Evolutionary conservation across 1,140 invertebrate species (phyloP), one percentile per base, ranked within the genome.

Genomic region (Xylocopa sonorina): DNA sequence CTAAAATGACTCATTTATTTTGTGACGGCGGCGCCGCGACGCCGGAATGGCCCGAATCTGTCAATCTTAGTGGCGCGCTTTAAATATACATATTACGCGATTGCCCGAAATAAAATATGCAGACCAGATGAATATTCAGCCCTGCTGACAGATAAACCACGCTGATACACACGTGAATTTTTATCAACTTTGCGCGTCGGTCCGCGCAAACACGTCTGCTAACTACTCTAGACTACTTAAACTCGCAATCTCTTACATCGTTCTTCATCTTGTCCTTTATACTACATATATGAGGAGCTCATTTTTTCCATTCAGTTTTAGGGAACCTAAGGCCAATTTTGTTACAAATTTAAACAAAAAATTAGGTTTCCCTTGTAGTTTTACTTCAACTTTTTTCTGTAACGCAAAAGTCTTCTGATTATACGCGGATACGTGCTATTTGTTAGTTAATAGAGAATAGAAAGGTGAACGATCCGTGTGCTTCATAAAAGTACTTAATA

Each of bases 1-100:
- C 88, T 67, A 88, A 91, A 92, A 89, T 90, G 89, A 92, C 87
- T 91, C 87, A 82, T 92, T 91, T 91, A 91, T 91, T 92, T 92
- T 90, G 85, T 80, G 85, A 89, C 84, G 55, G 46, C 66, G 75
- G 73, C 86, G 88, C 86, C 87, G 87, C 88, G 87, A 84, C 89
- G 90, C 85, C 88, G 81, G 84, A 74, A 82, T 92, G 91, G 74
- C 91, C 92, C 87, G 87, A 89, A 92, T 92, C 90, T 88, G 91
- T 92, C 91, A 91, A 90, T 91, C 90, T 88, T 85, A 83, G 81
- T 80, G 75, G 78, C 76, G 78, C 38, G 83, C 76, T 91, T 91
- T 90, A 91, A 92, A 92, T 91, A 91, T 91, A 89, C 81, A 91
- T 89, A 78, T 86, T 85, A 87, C 85, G 78, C 84, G 86, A 86